Evolutionary conservation across 1,140 invertebrate genomes (phyloP), one percentile per base, ranked within the genome.

Genomic region (Aporrectodea caliginosa): DNA sequence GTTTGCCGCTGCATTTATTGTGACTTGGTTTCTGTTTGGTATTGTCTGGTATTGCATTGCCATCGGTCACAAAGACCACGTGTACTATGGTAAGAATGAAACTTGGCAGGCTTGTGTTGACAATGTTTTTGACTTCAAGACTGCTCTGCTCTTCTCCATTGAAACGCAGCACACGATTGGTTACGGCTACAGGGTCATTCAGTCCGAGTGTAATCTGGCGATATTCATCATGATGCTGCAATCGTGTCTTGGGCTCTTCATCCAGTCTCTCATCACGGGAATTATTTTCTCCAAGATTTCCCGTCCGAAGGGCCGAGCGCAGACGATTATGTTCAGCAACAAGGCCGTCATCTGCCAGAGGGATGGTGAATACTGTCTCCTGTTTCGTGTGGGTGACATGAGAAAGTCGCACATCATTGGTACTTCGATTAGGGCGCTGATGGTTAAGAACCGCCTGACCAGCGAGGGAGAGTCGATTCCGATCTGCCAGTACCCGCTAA

Each of bases 381-480:
- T 84, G 2, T 83, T 88, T 35, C 82, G 87, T 68, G 83, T 88
- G 0, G 84, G 85, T 0, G 86, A 88, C 78, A 86, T 87, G 83
- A 90, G 96, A 70, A 97, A 97, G 87, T 96, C 94, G 16, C 95
- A 97, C 86, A 95, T 98, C 71, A 97, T 98, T 72, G 94, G 94
- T 6, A 94, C 87, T 29, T 92, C 91, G 72, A 92, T 98, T 1
- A 87, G 94, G 69, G 95, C 96, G 0, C 94, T 96, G 86, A 87
- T 98, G 71, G 95, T 98, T 68, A 90, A 93, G 71, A 91, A 93
- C 0, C 78, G 78, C 30, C n/a, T 29, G 0, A 79, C 32, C 78
- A 83, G 75, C 22, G 88, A 89, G 75, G 88, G 86, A 12, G 87
- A 88, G 80, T 83, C 85, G 14, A 84, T 89, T 32, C 87, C 88